Base-by-base conservation (phyloP, 2,797 vertebrate species). In the Sitta carolinensis region DNA sequence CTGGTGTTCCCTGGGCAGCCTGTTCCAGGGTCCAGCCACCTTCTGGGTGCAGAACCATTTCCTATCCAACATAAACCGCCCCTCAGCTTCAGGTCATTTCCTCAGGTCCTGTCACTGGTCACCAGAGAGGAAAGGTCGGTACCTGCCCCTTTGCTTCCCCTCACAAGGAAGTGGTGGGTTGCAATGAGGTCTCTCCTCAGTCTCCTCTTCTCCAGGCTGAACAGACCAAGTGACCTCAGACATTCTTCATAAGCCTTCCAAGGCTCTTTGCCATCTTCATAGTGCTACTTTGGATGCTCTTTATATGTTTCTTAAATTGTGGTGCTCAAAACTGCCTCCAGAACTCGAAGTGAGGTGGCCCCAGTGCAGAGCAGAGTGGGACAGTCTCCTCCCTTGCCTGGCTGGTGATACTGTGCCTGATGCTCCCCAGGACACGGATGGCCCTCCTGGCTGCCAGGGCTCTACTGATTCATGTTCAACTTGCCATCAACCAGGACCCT, bases 291-390 rank as follows among this genome's bases (percentile, higher is more conserved):
- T 63, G 63, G 43, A 30, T 15, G 21, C 3, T 57, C 43, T 58
- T 76, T 57, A 13, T 45, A 13, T 40, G 7, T 58, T 51, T 64
- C 29, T 30, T 63, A 15, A 14, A 9, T 43, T 50, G 42, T 40
- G 25, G 20, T 16, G 7, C 63, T 50, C 36, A 36, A 32, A 82
- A 21, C 11, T 76, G 23, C 9, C 9, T 27, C 11, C 32, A 43
- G 25, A 6, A 34, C 29, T n/a, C 0, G 0, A 51, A n/a, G 17
- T 40, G 64, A 63, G 20, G 38, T 12, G 0, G 1, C 32, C 22
- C 16, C 57, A 57, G 27, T 1, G 15, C 77, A 42, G 26, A 55
- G 62, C 43, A 63, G 63, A 63, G 42, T 0, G 0, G 57, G 43
- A 62, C 63, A 82, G 1, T 43, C 19, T 16, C 55, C 32, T 62